These are phyloP conservation scores for Mylabris sibirica DNA, from an alignment of 2,888 invertebrate genomes.

Conservation along the genomic window DNA sequence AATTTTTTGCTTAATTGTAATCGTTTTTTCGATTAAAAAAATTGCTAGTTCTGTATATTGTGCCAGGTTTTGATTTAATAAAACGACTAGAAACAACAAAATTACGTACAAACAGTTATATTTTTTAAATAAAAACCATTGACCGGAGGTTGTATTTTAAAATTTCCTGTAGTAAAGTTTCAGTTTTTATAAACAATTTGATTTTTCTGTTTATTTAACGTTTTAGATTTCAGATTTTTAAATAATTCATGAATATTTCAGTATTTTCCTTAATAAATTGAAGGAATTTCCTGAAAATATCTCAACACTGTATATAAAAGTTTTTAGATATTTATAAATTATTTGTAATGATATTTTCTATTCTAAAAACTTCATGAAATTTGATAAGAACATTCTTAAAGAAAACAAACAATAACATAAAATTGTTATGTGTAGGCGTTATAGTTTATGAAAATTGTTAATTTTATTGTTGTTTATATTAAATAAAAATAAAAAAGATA, in stretches of 20 bases:
- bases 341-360: background rate
- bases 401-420: slow-evolving; percentile 7
- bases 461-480: background rate
- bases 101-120: too few relatives aligned
- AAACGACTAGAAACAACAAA: too few relatives aligned
- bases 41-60: too few relatives aligned
- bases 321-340: background rate
- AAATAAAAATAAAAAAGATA: background rate
- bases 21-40: too few relatives aligned
- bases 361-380: background rate
- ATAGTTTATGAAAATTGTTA: background rate
- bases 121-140: background rate
- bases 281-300: background rate
- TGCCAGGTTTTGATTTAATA: too few relatives aligned
- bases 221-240: background rate
- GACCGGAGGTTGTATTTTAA: background rate
- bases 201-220: too few relatives aligned
- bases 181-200: background rate
- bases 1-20: too few relatives aligned
- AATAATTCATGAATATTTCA: background rate
- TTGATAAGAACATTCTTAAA: background rate
- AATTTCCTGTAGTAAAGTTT: background rate
- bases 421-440: slow-evolving; percentile 5
- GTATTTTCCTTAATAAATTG: background rate
- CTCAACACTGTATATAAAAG: background rate